A percentile compares a stretch with the other conserved stretches of the same genome.
Evolutionary conservation across 2,113 vertebrate genomes (phyloP).

Genomic region (Melanerpes aurifrons): DNA sequence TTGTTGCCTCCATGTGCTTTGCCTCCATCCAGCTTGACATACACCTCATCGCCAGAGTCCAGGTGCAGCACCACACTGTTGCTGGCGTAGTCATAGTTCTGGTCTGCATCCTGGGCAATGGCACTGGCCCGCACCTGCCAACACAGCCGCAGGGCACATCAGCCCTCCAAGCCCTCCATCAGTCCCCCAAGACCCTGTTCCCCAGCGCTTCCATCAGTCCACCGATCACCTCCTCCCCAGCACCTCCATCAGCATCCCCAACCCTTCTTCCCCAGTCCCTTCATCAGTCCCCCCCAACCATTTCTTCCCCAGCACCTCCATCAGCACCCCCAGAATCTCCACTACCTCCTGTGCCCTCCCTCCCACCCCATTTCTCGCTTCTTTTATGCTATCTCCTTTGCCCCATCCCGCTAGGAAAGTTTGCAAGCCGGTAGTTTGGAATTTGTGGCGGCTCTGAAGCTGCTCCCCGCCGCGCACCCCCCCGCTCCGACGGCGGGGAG

Average conservation of each 20-base stretch:
- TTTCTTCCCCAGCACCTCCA: not conserved
- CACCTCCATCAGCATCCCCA: too few relatives aligned
- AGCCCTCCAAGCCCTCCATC: not conserved
- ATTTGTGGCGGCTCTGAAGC: not conserved
- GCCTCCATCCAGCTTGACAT: constrained; percentile 93
- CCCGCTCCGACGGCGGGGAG: not conserved
- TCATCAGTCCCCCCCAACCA: not conserved
- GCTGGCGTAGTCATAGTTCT: constrained; percentile 96
- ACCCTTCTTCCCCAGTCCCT: not conserved
- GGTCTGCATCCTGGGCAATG: constrained; percentile 93
- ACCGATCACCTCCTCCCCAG: not conserved
- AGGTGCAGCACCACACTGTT: constrained; percentile 95
- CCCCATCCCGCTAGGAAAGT: not conserved
- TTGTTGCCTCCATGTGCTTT: constrained; percentile 95
- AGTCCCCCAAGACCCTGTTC: not conserved
- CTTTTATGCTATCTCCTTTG: not conserved
- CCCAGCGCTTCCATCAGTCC: not conserved
- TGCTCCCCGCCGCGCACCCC: not conserved
- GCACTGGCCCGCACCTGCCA: constrained; percentile 91
- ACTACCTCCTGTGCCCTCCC: too few relatives aligned
- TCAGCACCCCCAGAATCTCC: not conserved
- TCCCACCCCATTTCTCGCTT: not conserved
- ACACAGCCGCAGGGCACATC: not conserved
- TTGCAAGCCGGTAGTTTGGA: not conserved
- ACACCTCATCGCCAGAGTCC: constrained; percentile 93